These are phyloP conservation scores for Etia nguti DNA, from an alignment of 2,113 vertebrate species.

Conservation along the genomic window DNA sequence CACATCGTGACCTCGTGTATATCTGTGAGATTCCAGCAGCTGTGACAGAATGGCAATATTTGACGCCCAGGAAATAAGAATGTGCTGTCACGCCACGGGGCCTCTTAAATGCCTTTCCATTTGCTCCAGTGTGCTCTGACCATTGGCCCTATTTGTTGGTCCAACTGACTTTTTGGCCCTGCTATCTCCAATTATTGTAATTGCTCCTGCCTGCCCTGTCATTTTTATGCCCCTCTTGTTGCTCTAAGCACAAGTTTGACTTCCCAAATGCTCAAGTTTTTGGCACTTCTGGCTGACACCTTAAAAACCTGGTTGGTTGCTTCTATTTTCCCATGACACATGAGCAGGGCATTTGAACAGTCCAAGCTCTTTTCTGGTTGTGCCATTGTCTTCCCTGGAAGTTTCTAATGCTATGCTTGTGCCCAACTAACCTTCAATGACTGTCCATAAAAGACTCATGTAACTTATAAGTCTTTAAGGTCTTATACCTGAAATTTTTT, in stretches of 20 bases:
- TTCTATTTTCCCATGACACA: neutral
- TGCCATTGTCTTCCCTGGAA: neutral
- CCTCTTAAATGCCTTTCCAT: neutral
- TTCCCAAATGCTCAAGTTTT: neutral
- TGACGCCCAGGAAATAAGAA: neutral
- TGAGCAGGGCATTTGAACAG: neutral
- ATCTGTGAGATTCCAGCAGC: neutral
- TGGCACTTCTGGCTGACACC: neutral
- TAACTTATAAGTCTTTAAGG: neutral
- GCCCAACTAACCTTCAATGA: neutral
- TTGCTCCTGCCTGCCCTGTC: neutral
- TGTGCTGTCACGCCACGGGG: neutral
- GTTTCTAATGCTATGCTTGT: neutral
- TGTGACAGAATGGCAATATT: neutral
- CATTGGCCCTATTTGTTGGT: neutral
- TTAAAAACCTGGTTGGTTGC: neutral
- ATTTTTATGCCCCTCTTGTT: neutral
- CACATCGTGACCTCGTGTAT: neutral
- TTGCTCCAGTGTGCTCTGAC: neutral
- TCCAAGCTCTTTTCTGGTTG: neutral
- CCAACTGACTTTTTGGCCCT: neutral
- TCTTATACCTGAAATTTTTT: neutral
- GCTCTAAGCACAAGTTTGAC: neutral
- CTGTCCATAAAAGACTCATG: neutral
- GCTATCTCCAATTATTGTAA: neutral